Conservation (phyloP, 2,888 invertebrate genomes). For the Rhamnusium bicolor region DNA sequence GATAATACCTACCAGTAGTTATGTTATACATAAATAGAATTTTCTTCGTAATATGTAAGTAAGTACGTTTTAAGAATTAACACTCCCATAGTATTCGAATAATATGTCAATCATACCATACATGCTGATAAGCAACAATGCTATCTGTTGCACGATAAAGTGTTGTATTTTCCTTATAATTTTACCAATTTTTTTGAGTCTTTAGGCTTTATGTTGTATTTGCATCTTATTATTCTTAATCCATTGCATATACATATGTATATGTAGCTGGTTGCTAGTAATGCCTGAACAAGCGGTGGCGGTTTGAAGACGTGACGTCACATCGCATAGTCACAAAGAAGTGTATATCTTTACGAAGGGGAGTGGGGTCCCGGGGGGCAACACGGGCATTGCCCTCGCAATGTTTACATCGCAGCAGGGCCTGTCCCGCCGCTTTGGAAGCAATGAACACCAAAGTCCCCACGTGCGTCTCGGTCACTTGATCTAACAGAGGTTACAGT, state of each 20-base stretch:
- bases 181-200: too few relatives aligned
- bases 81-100: not conserved
- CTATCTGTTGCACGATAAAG: not conserved
- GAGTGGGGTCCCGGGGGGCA: slow-evolving; percentile 45
- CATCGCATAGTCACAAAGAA: slow-evolving; percentile 40
- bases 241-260: not conserved
- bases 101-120: not conserved
- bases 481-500: slow-evolving; percentile 24
- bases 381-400: slow-evolving; percentile 65
- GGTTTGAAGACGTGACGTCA: slow-evolving; percentile 31
- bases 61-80: not conserved
- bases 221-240: slow-evolving; percentile 7
- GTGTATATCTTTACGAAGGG: slow-evolving; percentile 47
- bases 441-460: slow-evolving; percentile 27
- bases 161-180: too few relatives aligned
- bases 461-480: slow-evolving; percentile 38
- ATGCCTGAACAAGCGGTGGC: slow-evolving; percentile 7
- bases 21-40: too few relatives aligned
- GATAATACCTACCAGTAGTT: too few relatives aligned
- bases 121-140: not conserved
- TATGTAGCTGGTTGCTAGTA: not conserved
- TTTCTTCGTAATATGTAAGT: not conserved
- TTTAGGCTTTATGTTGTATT: not conserved
- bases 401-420: slow-evolving; percentile 69
- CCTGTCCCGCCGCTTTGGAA: slow-evolving; percentile 50